Base-by-base conservation (phyloP, 2,888 invertebrate genomes). In the Argyra leucocephala region DNA sequence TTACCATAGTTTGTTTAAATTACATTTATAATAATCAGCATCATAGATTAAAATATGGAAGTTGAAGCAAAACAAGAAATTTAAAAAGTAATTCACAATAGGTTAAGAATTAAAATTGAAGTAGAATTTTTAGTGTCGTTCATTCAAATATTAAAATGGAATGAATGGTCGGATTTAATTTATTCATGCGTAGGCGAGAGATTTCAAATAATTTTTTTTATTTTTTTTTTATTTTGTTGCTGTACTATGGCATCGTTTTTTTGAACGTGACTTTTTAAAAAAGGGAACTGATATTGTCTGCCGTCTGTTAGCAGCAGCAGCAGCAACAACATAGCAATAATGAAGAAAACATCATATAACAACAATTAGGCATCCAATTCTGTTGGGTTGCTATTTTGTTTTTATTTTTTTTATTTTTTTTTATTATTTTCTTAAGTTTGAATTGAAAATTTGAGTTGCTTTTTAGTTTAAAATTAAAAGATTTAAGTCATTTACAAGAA, bases 1-100 rank as follows among this genome's bases (percentile, higher is more conserved):
- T 48, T 48, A 48, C 18, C 48, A 48, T 48, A 48, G 48, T 48
- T 48, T 48, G 48, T 48, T 48, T 48, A 48, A 31, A 31, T 31
- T 31, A 31, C 31, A n/a, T n/a, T n/a, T n/a, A n/a, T n/a, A n/a
- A n/a, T n/a, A n/a, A n/a, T n/a, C n/a, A n/a, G n/a, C n/a, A n/a
- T n/a, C n/a, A n/a, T n/a, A n/a, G n/a, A n/a, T n/a, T n/a, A n/a
- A n/a, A n/a, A n/a, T n/a, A n/a, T n/a, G n/a, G n/a, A n/a, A n/a
- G n/a, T n/a, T n/a, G n/a, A n/a, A n/a, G n/a, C n/a, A n/a, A n/a
- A n/a, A n/a, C n/a, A n/a, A n/a, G n/a, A n/a, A n/a, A n/a, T n/a
- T n/a, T n/a, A n/a, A n/a, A n/a, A n/a, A n/a, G n/a, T n/a, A n/a
- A n/a, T n/a, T n/a, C n/a, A n/a, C n/a, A n/a, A n/a, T n/a, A n/a